phyloP scores from a whole-genome alignment of 2,113 vertebrate species.

The Hyaena hyaena region DNA sequence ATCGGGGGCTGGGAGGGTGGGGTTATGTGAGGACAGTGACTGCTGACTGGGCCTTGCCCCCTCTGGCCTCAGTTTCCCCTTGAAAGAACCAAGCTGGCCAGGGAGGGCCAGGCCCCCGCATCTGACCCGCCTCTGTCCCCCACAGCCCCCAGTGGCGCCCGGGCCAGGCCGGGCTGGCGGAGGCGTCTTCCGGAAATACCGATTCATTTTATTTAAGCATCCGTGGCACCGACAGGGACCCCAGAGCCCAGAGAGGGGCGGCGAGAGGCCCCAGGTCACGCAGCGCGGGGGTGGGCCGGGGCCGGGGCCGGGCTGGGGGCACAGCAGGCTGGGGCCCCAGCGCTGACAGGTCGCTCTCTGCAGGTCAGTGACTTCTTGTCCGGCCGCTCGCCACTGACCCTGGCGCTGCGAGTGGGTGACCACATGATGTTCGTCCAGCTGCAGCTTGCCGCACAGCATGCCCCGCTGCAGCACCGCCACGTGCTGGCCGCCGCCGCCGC shows the following conservation, averaged over 20 bases:
- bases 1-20: neutral
- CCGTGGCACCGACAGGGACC: conserved; percentile 81
- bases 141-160: conserved; percentile 76
- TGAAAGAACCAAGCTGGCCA: conserved; percentile 50
- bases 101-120: conserved; percentile 46
- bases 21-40: neutral
- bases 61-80: conserved; percentile 66
- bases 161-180: conserved; percentile 73
- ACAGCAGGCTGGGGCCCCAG: neutral
- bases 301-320: conserved; percentile 61
- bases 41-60: conserved; percentile 6
- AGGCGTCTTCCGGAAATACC: conserved; percentile 79
- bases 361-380: conserved; percentile 99
- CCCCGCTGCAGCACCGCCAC: conserved; percentile 90
- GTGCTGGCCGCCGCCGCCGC: conserved; percentile 92
- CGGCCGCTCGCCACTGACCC: conserved; percentile 96
- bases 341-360: conserved; percentile 22
- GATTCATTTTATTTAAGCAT: conserved; percentile 83
- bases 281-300: conserved; percentile 50
- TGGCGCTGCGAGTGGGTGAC: conserved; percentile 97
- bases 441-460: conserved; percentile 96
- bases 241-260: conserved; percentile 83
- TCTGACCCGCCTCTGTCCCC: conserved; percentile 78
- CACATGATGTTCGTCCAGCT: conserved; percentile 99
- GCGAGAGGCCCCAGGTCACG: conserved; percentile 83